phyloP scores from a whole-genome alignment of 2,113 vertebrate genomes.

The Amazona vittata region DNA sequence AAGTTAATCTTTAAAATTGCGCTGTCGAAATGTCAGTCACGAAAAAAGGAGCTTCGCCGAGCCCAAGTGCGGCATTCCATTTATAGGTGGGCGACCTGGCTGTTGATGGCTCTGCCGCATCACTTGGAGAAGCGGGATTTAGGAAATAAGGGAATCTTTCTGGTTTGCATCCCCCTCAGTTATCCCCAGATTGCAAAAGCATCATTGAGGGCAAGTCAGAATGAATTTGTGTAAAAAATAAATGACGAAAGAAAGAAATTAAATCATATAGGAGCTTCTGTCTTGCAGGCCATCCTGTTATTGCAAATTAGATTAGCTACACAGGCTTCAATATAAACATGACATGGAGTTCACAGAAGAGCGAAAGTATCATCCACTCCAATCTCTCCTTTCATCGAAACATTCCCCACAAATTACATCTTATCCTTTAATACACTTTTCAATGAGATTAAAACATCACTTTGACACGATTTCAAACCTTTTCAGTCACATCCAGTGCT shows the following conservation, averaged over 20 bases:
- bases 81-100: neutral
- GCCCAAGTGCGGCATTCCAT: neutral
- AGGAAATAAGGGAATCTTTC: neutral
- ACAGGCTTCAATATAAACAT: slow-evolving; percentile 73
- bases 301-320: slow-evolving; percentile 79
- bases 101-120: neutral
- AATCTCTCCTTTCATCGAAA: slow-evolving; percentile 80
- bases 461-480: slow-evolving; percentile 76
- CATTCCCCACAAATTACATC: slow-evolving; percentile 75
- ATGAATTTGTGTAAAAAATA: slow-evolving; percentile 53
- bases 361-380: slow-evolving; percentile 75
- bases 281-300: slow-evolving; percentile 64
- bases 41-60: neutral
- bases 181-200: slow-evolving; percentile 26
- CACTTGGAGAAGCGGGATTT: neutral
- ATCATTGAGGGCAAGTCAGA: slow-evolving; percentile 46
- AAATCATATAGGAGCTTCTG: slow-evolving; percentile 41
- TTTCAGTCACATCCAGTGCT: slow-evolving; percentile 29
- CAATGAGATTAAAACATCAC: slow-evolving; percentile 84
- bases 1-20: neutral
- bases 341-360: slow-evolving; percentile 73
- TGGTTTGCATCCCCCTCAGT: neutral
- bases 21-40: neutral
- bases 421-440: slow-evolving; percentile 79
- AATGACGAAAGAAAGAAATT: neutral